Percentiles rank a stretch among this genome's conserved stretches.
phyloP scores from a whole-genome alignment of 2,888 invertebrate genomes.

The Ophion slaviceki region DNA sequence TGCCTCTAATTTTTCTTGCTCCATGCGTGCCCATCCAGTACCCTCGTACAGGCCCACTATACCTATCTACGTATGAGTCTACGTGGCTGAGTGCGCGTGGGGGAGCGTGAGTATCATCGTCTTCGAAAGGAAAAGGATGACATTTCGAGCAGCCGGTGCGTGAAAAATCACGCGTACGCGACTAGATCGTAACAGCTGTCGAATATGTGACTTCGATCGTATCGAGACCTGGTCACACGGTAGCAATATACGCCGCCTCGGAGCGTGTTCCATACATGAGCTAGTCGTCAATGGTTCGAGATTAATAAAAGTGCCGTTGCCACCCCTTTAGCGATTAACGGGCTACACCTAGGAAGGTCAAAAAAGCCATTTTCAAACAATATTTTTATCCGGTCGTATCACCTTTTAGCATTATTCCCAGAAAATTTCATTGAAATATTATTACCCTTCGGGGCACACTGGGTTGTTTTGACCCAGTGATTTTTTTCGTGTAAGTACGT shows the following conservation, averaged over 20 bases:
- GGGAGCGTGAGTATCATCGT: constrained; percentile 32
- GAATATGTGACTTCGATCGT: constrained; percentile 37
- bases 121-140: constrained; percentile 64
- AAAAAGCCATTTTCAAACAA: background rate
- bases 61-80: background rate
- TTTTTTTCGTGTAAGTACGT: no score
- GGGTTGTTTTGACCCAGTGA: no score
- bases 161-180: constrained; percentile 74
- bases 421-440: no score
- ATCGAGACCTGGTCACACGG: background rate
- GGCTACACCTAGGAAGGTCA: no score
- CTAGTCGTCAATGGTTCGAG: background rate
- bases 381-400: no score
- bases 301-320: background rate
- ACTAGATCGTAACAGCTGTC: constrained; percentile 21
- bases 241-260: constrained; percentile 4
- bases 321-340: background rate
- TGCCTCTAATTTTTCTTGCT: constrained; percentile 3
- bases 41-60: no score
- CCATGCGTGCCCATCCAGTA: constrained; percentile 14
- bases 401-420: no score
- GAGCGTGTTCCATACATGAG: constrained; percentile 1
- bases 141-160: constrained; percentile 76
- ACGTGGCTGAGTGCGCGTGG: background rate
- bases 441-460: no score